Percentiles rank a stretch among this genome's conserved stretches.
These are phyloP conservation scores for Psittacula derbiana DNA, from an alignment of 2,797 vertebrate genomes.

Conservation along the genomic window DNA sequence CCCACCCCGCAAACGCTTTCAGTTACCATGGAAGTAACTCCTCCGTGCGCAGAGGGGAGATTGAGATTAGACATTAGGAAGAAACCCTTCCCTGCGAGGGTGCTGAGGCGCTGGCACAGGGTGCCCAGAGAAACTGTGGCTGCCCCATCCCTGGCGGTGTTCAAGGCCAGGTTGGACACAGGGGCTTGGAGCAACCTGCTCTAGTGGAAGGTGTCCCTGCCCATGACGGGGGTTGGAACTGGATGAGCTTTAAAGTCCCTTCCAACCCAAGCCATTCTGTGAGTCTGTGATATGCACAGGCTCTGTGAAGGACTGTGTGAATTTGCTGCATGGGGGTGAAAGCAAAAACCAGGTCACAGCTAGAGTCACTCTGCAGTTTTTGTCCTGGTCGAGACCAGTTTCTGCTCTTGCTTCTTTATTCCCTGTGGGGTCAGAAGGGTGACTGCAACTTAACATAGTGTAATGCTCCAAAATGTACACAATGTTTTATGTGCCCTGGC, in stretches of 20 bases:
- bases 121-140: neutral
- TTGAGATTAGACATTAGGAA: neutral
- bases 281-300: neutral
- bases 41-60: neutral
- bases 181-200: neutral
- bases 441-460: neutral
- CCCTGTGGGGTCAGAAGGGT: neutral
- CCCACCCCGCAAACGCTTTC: neutral
- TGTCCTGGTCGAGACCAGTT: neutral
- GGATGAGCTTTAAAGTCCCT: neutral
- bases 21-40: neutral
- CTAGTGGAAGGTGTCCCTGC: neutral
- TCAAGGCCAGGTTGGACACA: neutral
- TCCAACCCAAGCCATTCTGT: neutral
- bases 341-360: neutral
- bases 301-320: neutral
- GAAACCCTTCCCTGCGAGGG: neutral
- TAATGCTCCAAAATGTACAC: neutral
- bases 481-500: neutral
- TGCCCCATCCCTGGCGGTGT: neutral
- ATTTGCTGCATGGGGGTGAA: neutral
- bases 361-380: neutral
- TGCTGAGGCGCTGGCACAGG: neutral
- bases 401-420: neutral
- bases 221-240: fast-evolving